Evolutionary conservation across 2,797 vertebrate genomes (phyloP).

Genomic region (Menidia menidia): DNA sequence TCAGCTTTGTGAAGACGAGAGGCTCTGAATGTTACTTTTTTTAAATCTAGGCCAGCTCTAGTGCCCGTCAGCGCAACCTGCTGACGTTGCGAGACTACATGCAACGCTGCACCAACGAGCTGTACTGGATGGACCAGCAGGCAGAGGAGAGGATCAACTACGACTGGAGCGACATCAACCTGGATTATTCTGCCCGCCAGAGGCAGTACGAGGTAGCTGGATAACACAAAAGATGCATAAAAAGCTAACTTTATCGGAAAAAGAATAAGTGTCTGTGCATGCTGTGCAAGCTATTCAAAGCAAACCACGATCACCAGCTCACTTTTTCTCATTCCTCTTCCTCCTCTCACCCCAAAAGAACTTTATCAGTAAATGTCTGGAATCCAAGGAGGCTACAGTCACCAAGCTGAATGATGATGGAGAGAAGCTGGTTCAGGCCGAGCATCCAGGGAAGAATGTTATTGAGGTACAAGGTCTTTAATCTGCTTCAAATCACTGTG

Average conservation of each 20-base stretch:
- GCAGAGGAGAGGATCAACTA: conserved; percentile 90
- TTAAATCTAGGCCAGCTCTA: conserved; percentile 75
- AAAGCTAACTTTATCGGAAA: background rate
- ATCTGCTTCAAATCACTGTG: no score
- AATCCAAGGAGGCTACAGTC: conserved; percentile 90
- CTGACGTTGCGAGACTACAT: conserved; percentile 93
- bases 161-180: conserved; percentile 95
- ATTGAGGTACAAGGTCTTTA: conserved; percentile 83
- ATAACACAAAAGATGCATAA: background rate
- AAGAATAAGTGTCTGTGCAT: background rate
- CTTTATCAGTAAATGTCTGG: conserved; percentile 94
- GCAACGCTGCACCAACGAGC: conserved; percentile 98
- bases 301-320: background rate
- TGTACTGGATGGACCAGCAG: conserved; percentile 99
- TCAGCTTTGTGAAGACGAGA: no score
- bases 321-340: background rate
- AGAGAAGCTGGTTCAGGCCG: conserved; percentile 83
- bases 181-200: conserved; percentile 92
- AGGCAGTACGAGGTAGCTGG: conserved; percentile 92
- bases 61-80: conserved; percentile 90
- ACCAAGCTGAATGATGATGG: conserved; percentile 92
- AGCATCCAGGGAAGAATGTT: conserved; percentile 91
- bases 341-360: conserved; percentile 76
- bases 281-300: background rate
- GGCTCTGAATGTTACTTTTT: background rate